phyloP scores from a whole-genome alignment of 2,888 invertebrate genomes.

The Calameuta filiformis region DNA sequence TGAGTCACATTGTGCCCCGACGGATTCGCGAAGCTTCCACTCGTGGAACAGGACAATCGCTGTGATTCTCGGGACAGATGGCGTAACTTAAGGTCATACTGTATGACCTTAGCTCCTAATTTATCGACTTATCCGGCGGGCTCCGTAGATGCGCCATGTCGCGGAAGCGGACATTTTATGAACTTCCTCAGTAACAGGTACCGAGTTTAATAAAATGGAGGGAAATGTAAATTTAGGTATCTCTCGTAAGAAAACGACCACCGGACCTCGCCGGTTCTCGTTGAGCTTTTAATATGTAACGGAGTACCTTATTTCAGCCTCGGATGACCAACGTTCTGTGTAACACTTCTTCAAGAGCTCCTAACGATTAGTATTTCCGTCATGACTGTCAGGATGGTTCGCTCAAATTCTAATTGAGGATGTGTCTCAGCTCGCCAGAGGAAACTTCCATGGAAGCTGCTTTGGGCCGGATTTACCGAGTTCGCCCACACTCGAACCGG shows the following conservation, averaged over 20 bases:
- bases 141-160: no score
- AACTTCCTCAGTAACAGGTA: no score
- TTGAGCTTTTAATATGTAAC: no score
- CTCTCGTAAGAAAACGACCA: no score
- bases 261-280: no score
- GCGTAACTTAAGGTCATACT: slow-evolving; percentile 39
- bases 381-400: background rate
- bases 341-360: no score
- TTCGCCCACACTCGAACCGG: slow-evolving; percentile 25
- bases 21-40: slow-evolving; percentile 35
- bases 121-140: slow-evolving; percentile 20
- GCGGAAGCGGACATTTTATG: no score
- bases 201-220: no score
- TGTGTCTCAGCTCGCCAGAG: slow-evolving; percentile 25
- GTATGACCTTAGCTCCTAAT: slow-evolving; percentile 54
- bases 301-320: no score
- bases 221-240: no score
- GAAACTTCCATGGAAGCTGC: slow-evolving; percentile 32
- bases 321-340: no score
- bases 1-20: slow-evolving; percentile 33
- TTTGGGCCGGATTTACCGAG: slow-evolving; percentile 30
- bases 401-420: slow-evolving; percentile 35
- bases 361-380: background rate
- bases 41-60: slow-evolving; percentile 41
- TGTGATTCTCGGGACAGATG: slow-evolving; percentile 40